These are phyloP conservation scores for Panagrolaimus sp. DNA, from an alignment of 1,140 invertebrate genomes.

Conservation along the genomic window DNA sequence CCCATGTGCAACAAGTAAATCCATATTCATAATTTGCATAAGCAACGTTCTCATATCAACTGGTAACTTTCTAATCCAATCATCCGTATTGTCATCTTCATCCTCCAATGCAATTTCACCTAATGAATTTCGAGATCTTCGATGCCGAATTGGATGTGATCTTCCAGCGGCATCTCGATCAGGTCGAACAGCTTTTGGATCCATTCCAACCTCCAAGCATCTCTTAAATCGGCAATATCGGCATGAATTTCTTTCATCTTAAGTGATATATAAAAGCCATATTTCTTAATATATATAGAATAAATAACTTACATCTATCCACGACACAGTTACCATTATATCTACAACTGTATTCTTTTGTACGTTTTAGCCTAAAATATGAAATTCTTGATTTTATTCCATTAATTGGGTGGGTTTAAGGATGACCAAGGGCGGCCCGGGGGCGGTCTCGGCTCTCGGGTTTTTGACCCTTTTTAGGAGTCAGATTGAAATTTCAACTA, in stretches of 20 bases:
- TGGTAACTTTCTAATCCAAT: conserved; percentile 56
- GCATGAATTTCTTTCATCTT: conserved; percentile 58
- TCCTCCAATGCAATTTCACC: conserved; percentile 43
- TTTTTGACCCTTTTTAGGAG: too few relatives aligned
- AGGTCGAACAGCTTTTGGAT: conserved; percentile 48
- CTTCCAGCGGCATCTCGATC: conserved; percentile 56
- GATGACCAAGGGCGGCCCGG: too few relatives aligned
- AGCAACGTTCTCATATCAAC: conserved; percentile 58
- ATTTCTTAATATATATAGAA: too few relatives aligned
- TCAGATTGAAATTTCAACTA: too few relatives aligned
- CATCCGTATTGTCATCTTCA: conserved; percentile 38
- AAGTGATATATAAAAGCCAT: too few relatives aligned
- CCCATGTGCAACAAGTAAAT: conserved; percentile 46
- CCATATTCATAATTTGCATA: conserved; percentile 58
- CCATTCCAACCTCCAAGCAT: conserved; percentile 54
- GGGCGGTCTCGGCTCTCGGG: too few relatives aligned
- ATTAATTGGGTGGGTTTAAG: too few relatives aligned
- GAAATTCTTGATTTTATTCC: too few relatives aligned
- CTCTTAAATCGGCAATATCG: conserved; percentile 58
- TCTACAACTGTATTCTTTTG: conserved; percentile 54
- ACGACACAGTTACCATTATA: conserved; percentile 57
- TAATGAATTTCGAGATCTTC: conserved; percentile 38
- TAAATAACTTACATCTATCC: conserved; percentile 50
- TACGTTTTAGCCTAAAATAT: conserved; percentile 52
- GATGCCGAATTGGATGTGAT: conserved; percentile 53